Evolutionary conservation across 2,113 vertebrate genomes (phyloP), one percentile per base, ranked within the genome.

Genomic region (Tonatia bakeri): DNA sequence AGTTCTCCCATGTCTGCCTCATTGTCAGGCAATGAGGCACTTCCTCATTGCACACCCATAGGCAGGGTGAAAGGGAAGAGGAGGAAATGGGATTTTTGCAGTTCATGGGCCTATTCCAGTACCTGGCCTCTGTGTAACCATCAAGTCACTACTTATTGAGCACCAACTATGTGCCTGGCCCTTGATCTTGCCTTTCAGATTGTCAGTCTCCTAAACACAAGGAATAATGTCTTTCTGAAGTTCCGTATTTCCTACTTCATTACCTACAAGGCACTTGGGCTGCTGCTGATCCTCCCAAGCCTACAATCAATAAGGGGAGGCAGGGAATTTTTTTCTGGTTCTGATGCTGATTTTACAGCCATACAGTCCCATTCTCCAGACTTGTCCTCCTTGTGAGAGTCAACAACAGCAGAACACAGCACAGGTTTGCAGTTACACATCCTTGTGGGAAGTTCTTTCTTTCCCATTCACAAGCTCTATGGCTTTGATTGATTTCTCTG

Each of bases 1-100:
- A 86, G 89, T 77, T 96, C 93, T 96, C 95, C 96, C 87, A 91
- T 43, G 43, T 94, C 72, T 72, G 90, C 81, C 80, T 96, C 96
- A 92, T 90, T 94, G 96, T 97, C 75, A 26, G 87, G 93, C 93
- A 7, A 76, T 95, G 95, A 97, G 96, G 87, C 79, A 97, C 87
- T 98, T 97, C 97, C 97, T 98, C 54, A 65, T 87, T 73, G 69
- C 64, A 92, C n/a, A 87, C 90, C 73, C 87, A 64, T 26, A 87
- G 83, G 86, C 96, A 87, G 59, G 96, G 87, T 70, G 67, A 92
- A 95, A 79, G 82, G 95, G 70, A 95, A 91, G 81, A 97, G 95
- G 36, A 91, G 95, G 95, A 97, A 97, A 95, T 87, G 89, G 45
- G 76, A 87, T 38, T 90, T 94, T 96, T 94, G 79, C 82, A 72